Conservation (phyloP, 1,140 invertebrate genomes). For the Drosophila repleta region DNA sequence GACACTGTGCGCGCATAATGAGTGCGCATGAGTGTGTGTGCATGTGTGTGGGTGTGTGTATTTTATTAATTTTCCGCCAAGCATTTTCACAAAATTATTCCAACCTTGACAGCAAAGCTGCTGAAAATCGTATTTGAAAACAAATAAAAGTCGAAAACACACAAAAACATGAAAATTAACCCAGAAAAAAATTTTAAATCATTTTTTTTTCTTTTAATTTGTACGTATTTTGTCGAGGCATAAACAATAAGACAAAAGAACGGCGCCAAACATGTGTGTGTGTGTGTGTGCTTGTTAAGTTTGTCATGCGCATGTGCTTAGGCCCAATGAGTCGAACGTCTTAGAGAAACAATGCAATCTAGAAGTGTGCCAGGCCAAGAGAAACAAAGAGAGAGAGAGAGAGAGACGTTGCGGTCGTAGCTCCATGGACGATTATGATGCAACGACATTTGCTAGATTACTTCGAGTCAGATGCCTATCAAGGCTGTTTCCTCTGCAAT, state of each 20-base stretch:
- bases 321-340: conserved; percentile 50
- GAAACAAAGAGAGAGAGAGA: not conserved
- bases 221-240: conserved; percentile 30
- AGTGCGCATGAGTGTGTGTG: conserved; percentile 27
- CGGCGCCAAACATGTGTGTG: conserved; percentile 30
- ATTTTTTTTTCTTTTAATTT: conserved; percentile 21
- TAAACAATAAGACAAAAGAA: conserved; percentile 59
- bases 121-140: conserved; percentile 49
- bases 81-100: conserved; percentile 58
- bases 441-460: conserved; percentile 36
- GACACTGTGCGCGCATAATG: conserved; percentile 32
- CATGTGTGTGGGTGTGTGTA: conserved; percentile 15
- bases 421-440: conserved; percentile 38
- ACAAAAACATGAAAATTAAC: conserved; percentile 52
- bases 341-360: conserved; percentile 43
- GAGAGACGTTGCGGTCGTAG: conserved; percentile 10
- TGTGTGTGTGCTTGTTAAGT: conserved; percentile 44
- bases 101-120: conserved; percentile 55
- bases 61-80: conserved; percentile 60
- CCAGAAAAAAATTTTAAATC: conserved; percentile 48
- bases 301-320: conserved; percentile 53
- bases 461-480: not conserved
- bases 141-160: conserved; percentile 12
- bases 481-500: conserved; percentile 35
- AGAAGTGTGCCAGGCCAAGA: conserved; percentile 45